Conservation (phyloP, 2,888 invertebrate genomes). For the Eilema caniola region DNA sequence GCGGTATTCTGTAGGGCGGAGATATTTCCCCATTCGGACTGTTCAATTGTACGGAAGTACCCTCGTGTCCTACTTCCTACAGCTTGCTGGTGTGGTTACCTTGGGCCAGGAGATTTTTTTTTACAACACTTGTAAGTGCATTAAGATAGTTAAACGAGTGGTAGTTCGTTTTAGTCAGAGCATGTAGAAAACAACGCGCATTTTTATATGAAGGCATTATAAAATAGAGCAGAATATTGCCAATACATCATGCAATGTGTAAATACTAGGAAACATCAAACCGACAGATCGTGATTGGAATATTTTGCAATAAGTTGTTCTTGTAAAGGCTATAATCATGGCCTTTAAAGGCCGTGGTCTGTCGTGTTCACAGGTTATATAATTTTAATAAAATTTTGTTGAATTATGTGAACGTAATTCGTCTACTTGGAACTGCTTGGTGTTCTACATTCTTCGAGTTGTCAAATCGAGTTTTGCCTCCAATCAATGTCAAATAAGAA, state of each 20-base stretch:
- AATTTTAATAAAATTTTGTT: conserved; percentile 12
- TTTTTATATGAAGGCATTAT: no score
- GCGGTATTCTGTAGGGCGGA: no score
- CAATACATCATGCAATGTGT: conserved; percentile 24
- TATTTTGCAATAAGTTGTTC: conserved; percentile 58
- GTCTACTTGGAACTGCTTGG: background rate
- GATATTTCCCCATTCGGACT: no score
- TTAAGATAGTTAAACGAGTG: background rate
- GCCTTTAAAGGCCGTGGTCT: conserved; percentile 60
- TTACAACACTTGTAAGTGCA: no score
- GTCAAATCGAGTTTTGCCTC: background rate
- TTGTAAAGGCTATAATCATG: conserved; percentile 44
- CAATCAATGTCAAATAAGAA: conserved; percentile 2
- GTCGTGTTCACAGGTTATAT: conserved; percentile 37
- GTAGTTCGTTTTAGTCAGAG: background rate
- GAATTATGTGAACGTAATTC: background rate
- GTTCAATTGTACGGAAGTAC: no score
- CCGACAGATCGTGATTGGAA: conserved; percentile 45
- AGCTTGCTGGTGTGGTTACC: no score
- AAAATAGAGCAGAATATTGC: background rate
- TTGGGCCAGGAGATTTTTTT: no score
- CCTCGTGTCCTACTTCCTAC: no score
- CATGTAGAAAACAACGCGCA: background rate
- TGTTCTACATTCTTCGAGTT: background rate
- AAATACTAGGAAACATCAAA: conserved; percentile 28